A percentile compares a stretch with the other conserved stretches of the same genome.
Conservation (phyloP, 2,797 vertebrate genomes). For the Pelochelys cantorii region DNA sequence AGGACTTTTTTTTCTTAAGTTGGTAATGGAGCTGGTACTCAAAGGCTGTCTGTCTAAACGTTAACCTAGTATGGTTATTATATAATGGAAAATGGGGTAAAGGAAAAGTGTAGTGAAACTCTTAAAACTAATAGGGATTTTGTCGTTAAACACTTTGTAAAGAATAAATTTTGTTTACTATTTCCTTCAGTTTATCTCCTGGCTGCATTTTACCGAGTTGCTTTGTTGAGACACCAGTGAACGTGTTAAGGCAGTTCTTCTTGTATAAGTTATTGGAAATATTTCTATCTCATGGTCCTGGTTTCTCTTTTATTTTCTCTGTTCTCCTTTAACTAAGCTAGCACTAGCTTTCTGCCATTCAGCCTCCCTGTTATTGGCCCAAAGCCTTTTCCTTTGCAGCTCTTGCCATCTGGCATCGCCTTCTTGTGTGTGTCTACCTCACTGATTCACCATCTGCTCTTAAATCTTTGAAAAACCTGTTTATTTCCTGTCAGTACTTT, state of each 20-base stretch:
- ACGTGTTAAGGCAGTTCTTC: background rate
- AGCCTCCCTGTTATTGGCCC: slow-evolving; percentile 10
- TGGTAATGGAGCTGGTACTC: background rate
- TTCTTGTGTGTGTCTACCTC: slow-evolving; percentile 16
- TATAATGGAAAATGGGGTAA: background rate
- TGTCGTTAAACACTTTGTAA: background rate
- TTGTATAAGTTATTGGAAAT: background rate
- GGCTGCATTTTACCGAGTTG: background rate
- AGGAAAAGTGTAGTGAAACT: background rate
- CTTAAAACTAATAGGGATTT: background rate
- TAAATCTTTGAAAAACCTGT: background rate
- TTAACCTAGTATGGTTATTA: background rate
- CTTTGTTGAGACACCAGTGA: background rate
- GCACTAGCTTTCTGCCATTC: background rate
- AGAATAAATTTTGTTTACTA: background rate
- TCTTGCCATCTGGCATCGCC: slow-evolving; percentile 50
- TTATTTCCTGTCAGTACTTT: background rate
- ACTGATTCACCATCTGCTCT: slow-evolving; percentile 57
- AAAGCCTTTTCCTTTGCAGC: background rate
- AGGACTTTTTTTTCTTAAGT: background rate
- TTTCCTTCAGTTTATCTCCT: background rate
- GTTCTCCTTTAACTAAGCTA: background rate
- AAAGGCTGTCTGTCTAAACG: background rate
- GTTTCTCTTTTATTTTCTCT: background rate
- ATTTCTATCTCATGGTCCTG: background rate